Conservation (phyloP, 2,888 invertebrate species). For the Strigamia crassipes region DNA sequence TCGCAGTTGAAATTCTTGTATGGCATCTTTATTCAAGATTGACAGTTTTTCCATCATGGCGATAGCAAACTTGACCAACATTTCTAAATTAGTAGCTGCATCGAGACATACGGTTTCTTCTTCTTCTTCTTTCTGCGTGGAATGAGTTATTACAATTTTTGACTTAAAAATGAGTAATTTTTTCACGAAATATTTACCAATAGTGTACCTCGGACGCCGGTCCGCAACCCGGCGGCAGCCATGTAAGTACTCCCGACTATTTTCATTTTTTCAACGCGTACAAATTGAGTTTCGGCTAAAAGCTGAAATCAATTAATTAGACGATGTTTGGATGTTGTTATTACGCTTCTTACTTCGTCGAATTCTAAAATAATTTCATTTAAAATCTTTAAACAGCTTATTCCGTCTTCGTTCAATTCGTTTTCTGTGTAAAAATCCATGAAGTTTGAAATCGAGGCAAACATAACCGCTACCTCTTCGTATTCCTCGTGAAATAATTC, state of each 20-base stretch:
- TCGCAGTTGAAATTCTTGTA: conserved; percentile 70
- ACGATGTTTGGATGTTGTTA: neutral
- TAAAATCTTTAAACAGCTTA: conserved; percentile 72
- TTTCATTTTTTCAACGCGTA: conserved; percentile 90
- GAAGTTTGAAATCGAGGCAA: conserved; percentile 87
- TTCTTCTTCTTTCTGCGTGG: neutral
- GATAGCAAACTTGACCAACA: conserved; percentile 73
- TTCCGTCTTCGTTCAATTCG: conserved; percentile 62
- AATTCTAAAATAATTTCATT: conserved; percentile 93
- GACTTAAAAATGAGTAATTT: neutral
- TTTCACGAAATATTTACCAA: conserved; percentile 47
- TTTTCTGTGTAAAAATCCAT: conserved; percentile 70
- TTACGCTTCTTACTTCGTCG: conserved; percentile 70
- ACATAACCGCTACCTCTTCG: conserved; percentile 90
- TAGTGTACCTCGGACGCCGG: conserved; percentile 68
- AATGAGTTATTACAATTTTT: neutral
- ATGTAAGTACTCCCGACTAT: conserved; percentile 96
- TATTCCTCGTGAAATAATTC: conserved; percentile 88
- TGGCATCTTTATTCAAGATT: conserved; percentile 65
- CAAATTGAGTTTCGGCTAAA: conserved; percentile 67
- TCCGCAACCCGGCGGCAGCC: conserved; percentile 91
- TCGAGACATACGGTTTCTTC: conserved; percentile 47
- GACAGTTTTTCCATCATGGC: conserved; percentile 72
- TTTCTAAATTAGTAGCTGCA: conserved; percentile 57
- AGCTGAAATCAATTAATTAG: neutral